Evolutionary conservation across 2,888 invertebrate species (phyloP).

Genomic region (Apeira syringaria): DNA sequence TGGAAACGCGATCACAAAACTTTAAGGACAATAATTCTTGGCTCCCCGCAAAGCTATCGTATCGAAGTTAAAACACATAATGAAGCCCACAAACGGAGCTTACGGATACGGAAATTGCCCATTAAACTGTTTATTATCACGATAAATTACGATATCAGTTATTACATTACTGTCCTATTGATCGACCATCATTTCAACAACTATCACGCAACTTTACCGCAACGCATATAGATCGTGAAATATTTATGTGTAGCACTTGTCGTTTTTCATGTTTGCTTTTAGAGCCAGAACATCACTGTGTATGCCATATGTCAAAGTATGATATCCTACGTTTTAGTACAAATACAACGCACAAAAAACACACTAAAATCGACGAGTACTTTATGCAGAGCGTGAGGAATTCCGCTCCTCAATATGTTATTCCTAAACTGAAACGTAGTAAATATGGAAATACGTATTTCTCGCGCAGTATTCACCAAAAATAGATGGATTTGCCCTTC

Average conservation of each 20-base stretch:
- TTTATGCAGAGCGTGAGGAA: background rate
- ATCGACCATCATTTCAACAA: slow-evolving; percentile 38
- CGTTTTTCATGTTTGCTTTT: slow-evolving; percentile 17
- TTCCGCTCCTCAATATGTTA: background rate
- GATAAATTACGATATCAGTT: slow-evolving; percentile 44
- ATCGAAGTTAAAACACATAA: slow-evolving; percentile 27
- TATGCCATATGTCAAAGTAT: background rate
- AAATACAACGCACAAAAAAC: background rate
- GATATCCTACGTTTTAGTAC: background rate
- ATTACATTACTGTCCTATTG: slow-evolving; percentile 39
- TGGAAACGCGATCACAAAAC: slow-evolving; percentile 22
- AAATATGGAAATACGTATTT: slow-evolving; percentile 16
- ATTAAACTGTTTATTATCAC: slow-evolving; percentile 46
- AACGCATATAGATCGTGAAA: slow-evolving; percentile 42
- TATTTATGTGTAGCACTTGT: slow-evolving; percentile 31
- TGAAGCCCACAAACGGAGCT: slow-evolving; percentile 27
- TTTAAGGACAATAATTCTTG: slow-evolving; percentile 10
- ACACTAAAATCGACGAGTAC: background rate
- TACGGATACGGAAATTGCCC: slow-evolving; percentile 36
- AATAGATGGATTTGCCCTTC: slow-evolving; percentile 21
- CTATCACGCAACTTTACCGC: slow-evolving; percentile 50
- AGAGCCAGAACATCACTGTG: background rate
- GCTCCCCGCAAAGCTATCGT: slow-evolving; percentile 11
- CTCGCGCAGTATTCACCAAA: slow-evolving; percentile 17
- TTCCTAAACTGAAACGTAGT: slow-evolving; percentile 6